Base-by-base conservation (phyloP, 2,113 vertebrate species). In the Hippocampus mohnikei region DNA sequence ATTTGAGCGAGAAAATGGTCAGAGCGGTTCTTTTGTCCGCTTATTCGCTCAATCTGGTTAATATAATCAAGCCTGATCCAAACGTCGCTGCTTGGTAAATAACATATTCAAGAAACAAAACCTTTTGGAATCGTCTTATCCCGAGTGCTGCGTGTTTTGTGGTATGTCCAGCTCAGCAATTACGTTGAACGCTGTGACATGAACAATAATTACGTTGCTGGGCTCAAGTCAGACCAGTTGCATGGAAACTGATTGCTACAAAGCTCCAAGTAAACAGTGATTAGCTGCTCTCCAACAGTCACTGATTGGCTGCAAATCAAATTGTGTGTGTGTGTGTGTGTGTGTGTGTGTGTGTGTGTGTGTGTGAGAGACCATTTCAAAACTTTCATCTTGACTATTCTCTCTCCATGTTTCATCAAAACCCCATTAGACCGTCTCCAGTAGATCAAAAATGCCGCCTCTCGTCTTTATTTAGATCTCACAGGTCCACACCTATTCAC, bases 231-330 rank as follows among this genome's bases (percentile, higher is more conserved):
- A n/a, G 63, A 74, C 77, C 71, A 70, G 80, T 77, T 72, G 76
- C 78, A 74, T 75, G 46, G 71, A 73, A 80, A 80, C 78, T 78
- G 83, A 84, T 84, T 81, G 72, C 76, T 66, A 67, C 66, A 55
- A 79, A 86, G 78, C 76, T 78, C 66, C 78, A 71, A 56, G 71
- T 69, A 84, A 82, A 79, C 79, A 78, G 33, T 84, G 72, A 85
- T 85, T 79, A 85, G 61, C 56, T 13, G 27, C 69, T 75, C 69
- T 29, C 66, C 81, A 79, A 76, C 61, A 68, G 69, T 41, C 3
- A 18, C 53, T 79, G 80, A 83, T 79, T 80, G 70, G 40, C 72
- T 15, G 56, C 56, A 27, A 27, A 15, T 29, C 11, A 25, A 23
- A 9, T 44, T 44, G 29, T 29, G 29, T 29, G 29, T 29, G 29